Percentiles rank a stretch among this genome's conserved stretches.
These are phyloP conservation scores for Sphenopsis melanotis DNA, from an alignment of 2,797 vertebrate species.

Conservation along the genomic window DNA sequence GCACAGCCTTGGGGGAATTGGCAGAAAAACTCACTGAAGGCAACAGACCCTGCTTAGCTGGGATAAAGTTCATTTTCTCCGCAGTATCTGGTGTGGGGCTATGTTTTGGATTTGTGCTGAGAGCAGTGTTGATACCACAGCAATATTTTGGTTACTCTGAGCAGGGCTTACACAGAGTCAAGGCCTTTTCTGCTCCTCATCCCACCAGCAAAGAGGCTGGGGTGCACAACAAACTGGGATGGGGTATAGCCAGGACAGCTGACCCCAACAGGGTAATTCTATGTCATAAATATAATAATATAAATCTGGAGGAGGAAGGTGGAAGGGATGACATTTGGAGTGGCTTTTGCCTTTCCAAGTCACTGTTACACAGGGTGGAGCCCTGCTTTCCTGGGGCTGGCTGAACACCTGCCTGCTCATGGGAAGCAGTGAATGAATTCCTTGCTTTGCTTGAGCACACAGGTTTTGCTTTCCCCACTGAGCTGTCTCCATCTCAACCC, in stretches of 20 bases:
- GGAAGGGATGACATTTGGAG: neutral
- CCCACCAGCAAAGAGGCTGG: too few species aligned
- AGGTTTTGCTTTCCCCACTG: neutral
- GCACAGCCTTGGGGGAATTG: neutral
- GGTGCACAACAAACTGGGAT: neutral
- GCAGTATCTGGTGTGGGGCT: neutral
- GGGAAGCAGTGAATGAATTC: neutral
- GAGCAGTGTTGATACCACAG: neutral
- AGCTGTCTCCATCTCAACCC: neutral
- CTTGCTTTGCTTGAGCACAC: neutral
- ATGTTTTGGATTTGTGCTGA: neutral
- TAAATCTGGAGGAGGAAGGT: neutral
- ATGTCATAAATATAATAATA: too few species aligned
- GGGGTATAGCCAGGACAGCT: neutral
- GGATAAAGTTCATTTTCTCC: neutral
- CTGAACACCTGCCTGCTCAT: neutral
- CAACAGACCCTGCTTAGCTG: neutral
- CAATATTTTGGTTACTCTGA: neutral
- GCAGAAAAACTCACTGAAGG: neutral
- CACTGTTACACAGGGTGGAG: neutral
- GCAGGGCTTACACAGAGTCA: neutral
- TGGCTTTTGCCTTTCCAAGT: neutral
- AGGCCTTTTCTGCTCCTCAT: neutral
- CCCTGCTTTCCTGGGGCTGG: neutral
- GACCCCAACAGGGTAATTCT: neutral